Evolutionary conservation across 2,113 vertebrate species (phyloP), one percentile per base, ranked within the genome.

Genomic region (Zootoca vivipara): DNA sequence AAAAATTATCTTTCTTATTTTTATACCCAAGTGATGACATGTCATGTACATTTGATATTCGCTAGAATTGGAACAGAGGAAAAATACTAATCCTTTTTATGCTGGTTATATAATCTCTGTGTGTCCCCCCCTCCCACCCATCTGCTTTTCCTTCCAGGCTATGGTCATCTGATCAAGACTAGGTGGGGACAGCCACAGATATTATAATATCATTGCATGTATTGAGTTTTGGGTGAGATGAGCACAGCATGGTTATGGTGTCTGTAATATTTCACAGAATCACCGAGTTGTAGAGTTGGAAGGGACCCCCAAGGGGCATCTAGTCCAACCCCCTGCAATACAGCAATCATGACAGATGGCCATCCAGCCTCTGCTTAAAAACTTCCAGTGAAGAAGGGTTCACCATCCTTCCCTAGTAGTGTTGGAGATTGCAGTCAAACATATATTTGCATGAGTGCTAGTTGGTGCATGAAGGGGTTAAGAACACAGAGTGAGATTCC

Each of bases 11-110:
- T 24, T n/a, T 52, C 26, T 89, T 89, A 64, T 62, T 15, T 91
- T 95, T 90, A 92, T 83, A 75, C 89, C 58, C 33, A 4, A 70
- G 20, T 16, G 86, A 91, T 30, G 79, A 90, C 89, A 82, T 89
- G 83, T 90, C 83, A 78, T 82, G 13, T 9, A 40, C 1, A 78
- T 88, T 91, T 86, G 79, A 75, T 78, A 78, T 91, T 85, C 67
- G 20, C 42, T 86, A 65, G 52, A 83, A 78, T 30, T 87, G 70
- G 33, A 85, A 78, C 9, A 12, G 24, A 65, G 18, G 24, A 38
- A 40, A 74, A 35, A 40, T 62, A 79, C 65, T 74, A 24, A 72
- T 26, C 12, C 30, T 74, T 78, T 86, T 52, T 5, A 67, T 42
- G 74, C 58, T 3, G 24, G 62, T 86, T 82, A 64, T 33, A 65